Percentiles rank a stretch among this genome's conserved stretches.
Evolutionary conservation across 2,113 vertebrate species (phyloP).

Genomic region (Dasyprocta punctata): DNA sequence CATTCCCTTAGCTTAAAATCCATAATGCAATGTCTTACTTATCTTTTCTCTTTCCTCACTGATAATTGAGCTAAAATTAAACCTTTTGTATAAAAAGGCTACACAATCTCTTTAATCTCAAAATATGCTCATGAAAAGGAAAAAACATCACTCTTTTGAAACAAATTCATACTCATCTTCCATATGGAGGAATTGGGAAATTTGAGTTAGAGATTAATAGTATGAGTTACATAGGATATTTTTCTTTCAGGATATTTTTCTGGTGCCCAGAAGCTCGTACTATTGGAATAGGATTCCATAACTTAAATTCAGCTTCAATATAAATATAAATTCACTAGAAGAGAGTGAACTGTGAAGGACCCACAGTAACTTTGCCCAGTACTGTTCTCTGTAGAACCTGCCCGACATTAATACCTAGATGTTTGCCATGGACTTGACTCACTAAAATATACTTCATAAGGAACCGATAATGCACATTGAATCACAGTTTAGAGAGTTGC

Average conservation of each 20-base stretch:
- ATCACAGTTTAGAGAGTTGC: slow-evolving; percentile 86
- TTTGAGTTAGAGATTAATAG: slow-evolving; percentile 65
- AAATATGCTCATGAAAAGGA: slow-evolving; percentile 55
- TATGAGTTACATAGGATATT: neutral
- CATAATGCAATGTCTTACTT: slow-evolving; percentile 1
- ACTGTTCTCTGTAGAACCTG: neutral
- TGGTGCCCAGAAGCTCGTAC: neutral
- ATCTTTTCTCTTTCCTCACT: slow-evolving; percentile 59
- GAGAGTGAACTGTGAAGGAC: neutral
- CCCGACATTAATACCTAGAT: slow-evolving; percentile 38
- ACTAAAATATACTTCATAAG: slow-evolving; percentile 80
- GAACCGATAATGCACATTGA: slow-evolving; percentile 77
- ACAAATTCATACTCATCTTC: slow-evolving; percentile 68
- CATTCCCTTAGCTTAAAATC: neutral
- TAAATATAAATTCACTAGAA: neutral
- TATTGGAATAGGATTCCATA: slow-evolving; percentile 1
- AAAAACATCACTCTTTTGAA: slow-evolving; percentile 58
- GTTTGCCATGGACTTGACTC: slow-evolving; percentile 67
- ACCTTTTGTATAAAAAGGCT: slow-evolving; percentile 10
- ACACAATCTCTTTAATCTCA: slow-evolving; percentile 51
- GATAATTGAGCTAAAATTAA: slow-evolving; percentile 64
- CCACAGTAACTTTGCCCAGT: neutral
- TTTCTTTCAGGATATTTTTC: slow-evolving; percentile 26
- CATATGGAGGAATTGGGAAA: slow-evolving; percentile 51
- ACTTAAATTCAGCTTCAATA: slow-evolving; percentile 30